Conservation (phyloP, 2,113 vertebrate species). For the Hucho hucho region DNA sequence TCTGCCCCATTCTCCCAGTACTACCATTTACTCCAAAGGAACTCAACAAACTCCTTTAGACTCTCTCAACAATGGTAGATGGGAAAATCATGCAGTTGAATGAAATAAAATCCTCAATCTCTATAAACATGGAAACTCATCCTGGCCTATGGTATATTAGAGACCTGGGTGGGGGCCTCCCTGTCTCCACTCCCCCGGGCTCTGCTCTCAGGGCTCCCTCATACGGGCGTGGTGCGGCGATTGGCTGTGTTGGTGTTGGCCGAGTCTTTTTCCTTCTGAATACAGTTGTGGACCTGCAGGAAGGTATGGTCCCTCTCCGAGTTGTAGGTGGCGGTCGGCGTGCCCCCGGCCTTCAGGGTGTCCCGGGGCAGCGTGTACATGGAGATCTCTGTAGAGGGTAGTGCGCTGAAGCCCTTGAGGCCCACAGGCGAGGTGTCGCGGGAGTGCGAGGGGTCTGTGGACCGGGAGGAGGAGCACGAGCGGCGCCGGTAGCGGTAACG, state of each 20-base stretch:
- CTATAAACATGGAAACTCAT: conserved; percentile 72
- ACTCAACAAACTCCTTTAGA: conserved; percentile 72
- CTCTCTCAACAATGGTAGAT: conserved; percentile 89
- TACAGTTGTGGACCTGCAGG: conserved; percentile 98
- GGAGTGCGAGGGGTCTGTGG: conserved; percentile 95
- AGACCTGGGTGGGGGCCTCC: conserved; percentile 47
- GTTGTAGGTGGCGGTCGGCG: conserved; percentile 96
- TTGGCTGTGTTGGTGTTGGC: conserved; percentile 96
- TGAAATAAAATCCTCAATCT: conserved; percentile 73
- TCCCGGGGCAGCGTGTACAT: conserved; percentile 98
- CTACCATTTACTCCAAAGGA: conserved; percentile 64
- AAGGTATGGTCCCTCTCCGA: conserved; percentile 97
- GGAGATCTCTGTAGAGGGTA: conserved; percentile 98
- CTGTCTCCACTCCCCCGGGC: conserved; percentile 36
- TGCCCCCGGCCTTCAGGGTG: conserved; percentile 88
- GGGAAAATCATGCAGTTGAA: conserved; percentile 89
- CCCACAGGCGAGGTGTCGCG: conserved; percentile 95
- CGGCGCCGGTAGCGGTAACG: conserved; percentile 96
- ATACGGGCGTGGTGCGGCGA: conserved; percentile 97
- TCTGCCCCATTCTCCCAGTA: conserved; percentile 23
- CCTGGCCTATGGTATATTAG: conserved; percentile 42
- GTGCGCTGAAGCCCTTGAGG: conserved; percentile 95
- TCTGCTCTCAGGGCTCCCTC: conserved; percentile 62
- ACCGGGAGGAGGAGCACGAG: conserved; percentile 96
- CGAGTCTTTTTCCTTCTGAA: conserved; percentile 98